A percentile compares a stretch with the other conserved stretches of the same genome.
Conservation (phyloP, 2,113 vertebrate genomes). For the Ginglymostoma cirratum region DNA sequence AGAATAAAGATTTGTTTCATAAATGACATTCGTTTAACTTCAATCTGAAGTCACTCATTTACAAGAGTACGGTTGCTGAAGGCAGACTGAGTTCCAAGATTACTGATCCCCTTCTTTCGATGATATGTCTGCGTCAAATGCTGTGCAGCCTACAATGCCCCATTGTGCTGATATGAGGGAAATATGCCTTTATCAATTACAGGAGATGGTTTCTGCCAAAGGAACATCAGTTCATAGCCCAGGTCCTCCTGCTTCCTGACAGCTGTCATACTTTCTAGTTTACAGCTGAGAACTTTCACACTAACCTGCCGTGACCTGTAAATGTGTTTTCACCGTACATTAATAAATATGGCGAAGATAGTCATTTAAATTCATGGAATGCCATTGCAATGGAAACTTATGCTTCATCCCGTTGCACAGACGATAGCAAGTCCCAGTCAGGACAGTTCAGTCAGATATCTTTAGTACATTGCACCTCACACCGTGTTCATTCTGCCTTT, state of each 20-base stretch:
- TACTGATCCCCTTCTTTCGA: not conserved
- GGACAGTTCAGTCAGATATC: too few species aligned
- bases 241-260: not conserved
- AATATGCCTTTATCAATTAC: not conserved
- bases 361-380: slow-evolving; percentile 19
- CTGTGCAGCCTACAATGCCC: not conserved
- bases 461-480: too few species aligned
- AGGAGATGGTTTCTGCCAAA: not conserved
- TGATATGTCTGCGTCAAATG: not conserved
- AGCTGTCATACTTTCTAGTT: not conserved
- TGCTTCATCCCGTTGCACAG: not conserved
- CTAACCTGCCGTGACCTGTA: slow-evolving; percentile 3
- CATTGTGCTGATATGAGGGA: not conserved
- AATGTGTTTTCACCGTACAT: not conserved
- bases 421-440: not conserved
- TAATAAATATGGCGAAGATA: not conserved
- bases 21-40: not conserved
- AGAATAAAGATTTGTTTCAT: not conserved
- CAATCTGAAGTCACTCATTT: not conserved
- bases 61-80: too few species aligned
- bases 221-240: not conserved
- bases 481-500: not conserved
- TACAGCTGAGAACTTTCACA: not conserved
- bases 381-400: not conserved
- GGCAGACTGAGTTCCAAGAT: not conserved